These are phyloP conservation scores for Cydia splendana DNA, from an alignment of 1,140 invertebrate genomes.

Conservation along the genomic window DNA sequence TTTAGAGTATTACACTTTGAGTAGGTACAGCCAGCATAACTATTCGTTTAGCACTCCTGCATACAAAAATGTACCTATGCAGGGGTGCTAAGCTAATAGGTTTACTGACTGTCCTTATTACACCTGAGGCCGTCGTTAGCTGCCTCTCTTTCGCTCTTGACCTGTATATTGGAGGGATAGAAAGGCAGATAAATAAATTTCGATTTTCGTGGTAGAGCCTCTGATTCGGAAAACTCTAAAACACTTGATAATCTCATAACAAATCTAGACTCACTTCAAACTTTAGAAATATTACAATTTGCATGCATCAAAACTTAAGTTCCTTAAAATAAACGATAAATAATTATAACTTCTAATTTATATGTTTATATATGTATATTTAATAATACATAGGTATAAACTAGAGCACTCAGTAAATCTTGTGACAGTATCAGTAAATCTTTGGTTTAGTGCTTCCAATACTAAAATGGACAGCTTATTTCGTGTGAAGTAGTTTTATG, in stretches of 20 bases:
- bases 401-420: neutral
- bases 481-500: slow-evolving; percentile 41
- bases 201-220: neutral
- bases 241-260: neutral
- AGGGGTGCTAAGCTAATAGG: too few relatives aligned
- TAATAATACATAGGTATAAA: neutral
- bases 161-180: too few relatives aligned
- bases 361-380: neutral
- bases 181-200: too few relatives aligned
- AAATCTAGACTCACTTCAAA: neutral
- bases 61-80: too few relatives aligned
- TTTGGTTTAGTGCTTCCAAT: slow-evolving; percentile 51
- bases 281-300: neutral
- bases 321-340: neutral
- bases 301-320: slow-evolving; percentile 23
- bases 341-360: neutral
- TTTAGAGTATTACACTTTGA: too few relatives aligned
- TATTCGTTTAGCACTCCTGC: too few relatives aligned
- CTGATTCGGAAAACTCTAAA: neutral
- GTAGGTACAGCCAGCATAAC: too few relatives aligned
- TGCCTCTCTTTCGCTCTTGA: too few relatives aligned
- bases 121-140: too few relatives aligned
- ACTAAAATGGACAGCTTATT: slow-evolving; percentile 49
- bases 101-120: too few relatives aligned
- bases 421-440: neutral